Evolutionary conservation across 1,140 invertebrate species (phyloP).

Genomic region (Vanessa tameamea): DNA sequence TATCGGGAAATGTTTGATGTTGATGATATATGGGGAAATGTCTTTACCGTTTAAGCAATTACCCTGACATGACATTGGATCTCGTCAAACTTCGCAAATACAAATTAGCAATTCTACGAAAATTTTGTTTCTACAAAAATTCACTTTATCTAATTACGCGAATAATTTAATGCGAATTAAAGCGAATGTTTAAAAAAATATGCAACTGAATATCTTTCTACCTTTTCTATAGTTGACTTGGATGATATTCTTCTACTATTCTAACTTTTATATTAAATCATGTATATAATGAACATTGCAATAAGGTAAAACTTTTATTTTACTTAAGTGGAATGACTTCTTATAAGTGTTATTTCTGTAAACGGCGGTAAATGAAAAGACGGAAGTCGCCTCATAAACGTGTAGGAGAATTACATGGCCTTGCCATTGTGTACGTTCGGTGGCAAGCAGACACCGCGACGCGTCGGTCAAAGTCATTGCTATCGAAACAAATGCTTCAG

Average conservation of each 20-base stretch:
- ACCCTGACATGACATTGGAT: neutral
- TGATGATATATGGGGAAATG: too few species aligned
- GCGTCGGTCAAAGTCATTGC: slow-evolving; percentile 59
- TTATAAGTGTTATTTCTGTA: neutral
- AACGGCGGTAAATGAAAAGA: slow-evolving; percentile 1
- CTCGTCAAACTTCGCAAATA: slow-evolving; percentile 2
- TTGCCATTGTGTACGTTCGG: slow-evolving; percentile 46
- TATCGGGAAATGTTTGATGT: neutral
- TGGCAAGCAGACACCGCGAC: slow-evolving; percentile 40
- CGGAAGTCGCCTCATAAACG: slow-evolving; percentile 35
- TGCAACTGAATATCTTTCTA: slow-evolving; percentile 1
- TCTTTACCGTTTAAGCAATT: too few species aligned
- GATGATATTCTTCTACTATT: too few species aligned
- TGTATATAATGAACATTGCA: neutral
- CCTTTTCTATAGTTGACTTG: neutral
- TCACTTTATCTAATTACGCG: slow-evolving; percentile 15
- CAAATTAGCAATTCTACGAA: slow-evolving; percentile 20
- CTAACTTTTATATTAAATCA: neutral
- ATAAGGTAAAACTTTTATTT: neutral
- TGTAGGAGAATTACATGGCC: slow-evolving; percentile 48
- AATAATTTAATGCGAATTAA: too few species aligned
- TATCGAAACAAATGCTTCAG: slow-evolving; percentile 26
- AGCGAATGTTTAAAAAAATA: slow-evolving; percentile 14
- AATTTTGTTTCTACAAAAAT: slow-evolving; percentile 18
- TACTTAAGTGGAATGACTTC: neutral